Evolutionary conservation across 2,888 invertebrate genomes (phyloP), one percentile per base, ranked within the genome.

Genomic region (Drosophila hawaiiensis): DNA sequence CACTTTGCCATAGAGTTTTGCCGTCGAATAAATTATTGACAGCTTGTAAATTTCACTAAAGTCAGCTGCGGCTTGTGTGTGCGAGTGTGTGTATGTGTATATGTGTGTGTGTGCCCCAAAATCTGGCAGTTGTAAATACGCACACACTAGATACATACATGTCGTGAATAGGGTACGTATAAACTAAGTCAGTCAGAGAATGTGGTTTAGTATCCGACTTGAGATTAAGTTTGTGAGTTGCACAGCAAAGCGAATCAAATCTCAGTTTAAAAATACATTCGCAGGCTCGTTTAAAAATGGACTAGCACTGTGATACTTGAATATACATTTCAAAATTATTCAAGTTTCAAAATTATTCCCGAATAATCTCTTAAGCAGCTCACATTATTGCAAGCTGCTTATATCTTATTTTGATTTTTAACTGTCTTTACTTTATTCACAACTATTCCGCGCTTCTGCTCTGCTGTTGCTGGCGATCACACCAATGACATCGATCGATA

Each of bases 1-100:
- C 76, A 86, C 90, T 90, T 89, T 73, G 77, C 89, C 64, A 73
- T 80, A 80, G 68, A 86, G 83, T 90, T 88, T 83, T 78, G 90
- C 69, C 72, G 37, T 71, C 75, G 76, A 78, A 89, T 89, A 89
- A 89, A 91, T 90, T 89, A 89, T 89, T 89, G 88, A 85, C 90
- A 88, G 88, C 91, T 84, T 89, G 90, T 89, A 90, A 91, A 89
- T 89, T 91, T 90, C 68, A 83, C 80, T 75, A 81, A 88, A 86
- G 83, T 83, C 83, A 78, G 74, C 74, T 78, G 79, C 58, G 79
- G 72, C 73, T 68, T 68, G 52, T 58, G 58, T 68, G 12, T 33
- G 35, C 14, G 35, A 28, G 39, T 59, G 60, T 73, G 68, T 41
- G 73, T 73, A 64, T 52, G 59, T 16, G 50, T 39, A n/a, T 59